Evolutionary conservation across 2,888 invertebrate species (phyloP), one percentile per base, ranked within the genome.

Genomic region (Lordiphosa andalusiaca): DNA sequence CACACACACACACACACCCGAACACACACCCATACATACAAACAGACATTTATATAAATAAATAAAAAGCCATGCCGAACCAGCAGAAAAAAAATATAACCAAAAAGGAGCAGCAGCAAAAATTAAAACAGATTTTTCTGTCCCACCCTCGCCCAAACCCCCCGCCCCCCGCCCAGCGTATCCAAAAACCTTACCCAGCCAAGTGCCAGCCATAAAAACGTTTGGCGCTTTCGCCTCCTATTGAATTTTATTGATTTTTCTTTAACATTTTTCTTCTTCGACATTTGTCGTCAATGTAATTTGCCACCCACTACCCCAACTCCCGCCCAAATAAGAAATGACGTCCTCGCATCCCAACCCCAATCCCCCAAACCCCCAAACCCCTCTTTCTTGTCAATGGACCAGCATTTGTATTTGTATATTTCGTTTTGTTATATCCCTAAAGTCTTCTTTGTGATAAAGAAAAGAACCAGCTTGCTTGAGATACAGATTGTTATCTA

Each of bases 201-300:
- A 72, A 73, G 54, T 69, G 70, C 51, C 52, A 56, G 70, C 65
- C 64, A 73, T 77, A 70, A 83, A 83, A 83, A 61, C 76, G 73
- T 69, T 80, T 69, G 67, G 35, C 64, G 55, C 66, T 57, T 48
- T 46, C 49, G 64, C 61, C 69, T 72, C 64, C 78, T 69, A 77
- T 80, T 82, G 78, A 77, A 81, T 81, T 84, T 81, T 80, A 80
- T 80, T 81, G 78, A 80, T 84, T 80, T 78, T 81, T 53, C 51
- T 52, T 57, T 38, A 21, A 36, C 63, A 54, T 30, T 30, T 30
- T 30, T 30, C 30, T 30, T 30, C 30, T 30, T 30, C 30, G 30
- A 30, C 30, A 2, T 30, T 30, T 30, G 30, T 30, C 30, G 30
- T 30, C 30, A 30, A 30, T 9, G 30, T 30, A 30, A 30, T 30